These are phyloP conservation scores for Phenacoccus solenopsis DNA, from an alignment of 1,140 invertebrate genomes.

Conservation along the genomic window DNA sequence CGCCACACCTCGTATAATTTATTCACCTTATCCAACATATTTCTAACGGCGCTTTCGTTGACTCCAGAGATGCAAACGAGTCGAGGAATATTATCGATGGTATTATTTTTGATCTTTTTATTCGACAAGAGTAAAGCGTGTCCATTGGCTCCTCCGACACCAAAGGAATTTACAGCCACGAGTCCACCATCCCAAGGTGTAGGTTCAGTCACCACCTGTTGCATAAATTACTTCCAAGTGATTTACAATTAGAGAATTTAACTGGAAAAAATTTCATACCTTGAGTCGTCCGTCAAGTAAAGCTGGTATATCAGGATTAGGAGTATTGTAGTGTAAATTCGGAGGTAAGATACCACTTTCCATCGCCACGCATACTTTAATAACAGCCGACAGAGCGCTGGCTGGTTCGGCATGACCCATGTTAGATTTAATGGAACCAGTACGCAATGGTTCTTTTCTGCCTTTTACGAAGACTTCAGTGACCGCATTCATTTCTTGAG, in stretches of 20 bases:
- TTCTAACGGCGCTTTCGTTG: slow-evolving; percentile 19
- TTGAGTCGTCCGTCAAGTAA: slow-evolving; percentile 44
- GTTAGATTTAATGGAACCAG: slow-evolving; percentile 61
- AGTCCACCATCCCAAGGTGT: slow-evolving; percentile 42
- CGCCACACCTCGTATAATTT: background rate
- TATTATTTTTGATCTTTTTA: slow-evolving; percentile 24
- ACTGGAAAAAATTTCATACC: slow-evolving; percentile 24
- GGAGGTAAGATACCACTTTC: slow-evolving; percentile 23
- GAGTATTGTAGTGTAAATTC: slow-evolving; percentile 47
- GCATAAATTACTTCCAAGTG: background rate
- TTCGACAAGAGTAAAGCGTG: slow-evolving; percentile 43
- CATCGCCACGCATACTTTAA: slow-evolving; percentile 36
- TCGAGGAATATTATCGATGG: slow-evolving; percentile 25
- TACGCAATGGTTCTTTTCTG: slow-evolving; percentile 41
- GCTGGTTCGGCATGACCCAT: slow-evolving; percentile 60
- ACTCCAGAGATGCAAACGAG: slow-evolving; percentile 26
- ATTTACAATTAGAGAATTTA: background rate
- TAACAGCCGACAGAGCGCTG: slow-evolving; percentile 43
- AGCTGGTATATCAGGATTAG: slow-evolving; percentile 48
- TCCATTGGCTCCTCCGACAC: slow-evolving; percentile 53
- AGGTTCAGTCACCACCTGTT: slow-evolving; percentile 40
- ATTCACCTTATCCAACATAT: slow-evolving; percentile 21
- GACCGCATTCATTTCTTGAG: slow-evolving; percentile 31
- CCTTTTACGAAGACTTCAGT: slow-evolving; percentile 33
- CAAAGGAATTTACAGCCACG: slow-evolving; percentile 56